Percentiles rank a stretch among this genome's conserved stretches.
These are phyloP conservation scores for Papilio gigon DNA, from an alignment of 2,888 invertebrate species.

Conservation along the genomic window DNA sequence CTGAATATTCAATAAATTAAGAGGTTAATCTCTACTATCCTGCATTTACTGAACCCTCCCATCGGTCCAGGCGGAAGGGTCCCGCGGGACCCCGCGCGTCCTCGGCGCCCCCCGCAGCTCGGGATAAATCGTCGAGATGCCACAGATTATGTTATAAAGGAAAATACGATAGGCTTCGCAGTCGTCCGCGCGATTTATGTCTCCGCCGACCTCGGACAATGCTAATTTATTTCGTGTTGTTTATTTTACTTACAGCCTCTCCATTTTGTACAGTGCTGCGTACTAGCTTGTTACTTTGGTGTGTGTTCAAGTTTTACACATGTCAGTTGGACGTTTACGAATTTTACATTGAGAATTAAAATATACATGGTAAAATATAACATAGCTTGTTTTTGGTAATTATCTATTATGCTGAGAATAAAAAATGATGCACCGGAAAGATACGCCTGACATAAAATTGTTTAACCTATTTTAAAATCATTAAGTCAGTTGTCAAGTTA, in stretches of 20 bases:
- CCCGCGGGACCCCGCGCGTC: neutral
- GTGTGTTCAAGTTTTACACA: neutral
- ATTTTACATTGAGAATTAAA: neutral
- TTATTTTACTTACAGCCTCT: constrained; percentile 17
- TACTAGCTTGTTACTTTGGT: neutral
- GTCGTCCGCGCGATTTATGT: constrained; percentile 29
- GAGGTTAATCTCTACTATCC: neutral
- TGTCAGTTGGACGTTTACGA: neutral
- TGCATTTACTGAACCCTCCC: neutral
- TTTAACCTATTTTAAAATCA: too few relatives aligned
- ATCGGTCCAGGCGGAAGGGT: neutral
- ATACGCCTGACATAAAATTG: too few relatives aligned
- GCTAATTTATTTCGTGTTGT: constrained; percentile 33
- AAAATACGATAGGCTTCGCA: constrained; percentile 34
- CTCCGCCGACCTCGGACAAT: constrained; percentile 5
- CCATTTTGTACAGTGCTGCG: neutral
- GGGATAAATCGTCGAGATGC: constrained; percentile 37
- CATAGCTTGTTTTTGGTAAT: too few relatives aligned
- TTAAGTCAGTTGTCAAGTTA: too few relatives aligned
- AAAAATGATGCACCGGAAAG: too few relatives aligned
- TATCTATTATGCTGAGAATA: too few relatives aligned
- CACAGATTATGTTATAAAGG: constrained; percentile 40
- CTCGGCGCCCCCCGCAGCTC: neutral
- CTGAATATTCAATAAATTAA: neutral
- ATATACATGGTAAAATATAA: neutral